Evolutionary conservation across 2,888 invertebrate species (phyloP).

Genomic region (Sinopyrophorus schimmeli): DNA sequence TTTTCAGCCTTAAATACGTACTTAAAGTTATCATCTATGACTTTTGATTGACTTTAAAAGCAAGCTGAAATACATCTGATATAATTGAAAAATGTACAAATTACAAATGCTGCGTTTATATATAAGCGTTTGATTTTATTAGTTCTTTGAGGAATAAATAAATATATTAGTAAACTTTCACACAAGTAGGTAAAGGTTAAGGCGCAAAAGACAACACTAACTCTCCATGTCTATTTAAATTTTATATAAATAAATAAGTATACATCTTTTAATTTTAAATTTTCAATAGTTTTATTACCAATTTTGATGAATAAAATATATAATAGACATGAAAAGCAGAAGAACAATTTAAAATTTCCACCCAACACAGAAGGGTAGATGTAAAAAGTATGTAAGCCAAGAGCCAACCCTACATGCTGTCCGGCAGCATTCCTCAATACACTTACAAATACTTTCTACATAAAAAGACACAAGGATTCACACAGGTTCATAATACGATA

Average conservation of each 20-base stretch:
- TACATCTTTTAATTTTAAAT: too few relatives aligned
- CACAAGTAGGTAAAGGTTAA: slow-evolving; percentile 18
- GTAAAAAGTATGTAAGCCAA: slow-evolving; percentile 15
- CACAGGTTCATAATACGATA: slow-evolving; percentile 40
- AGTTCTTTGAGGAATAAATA: slow-evolving; percentile 16
- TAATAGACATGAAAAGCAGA: slow-evolving; percentile 24
- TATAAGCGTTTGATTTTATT: slow-evolving; percentile 20
- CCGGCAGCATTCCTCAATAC: slow-evolving; percentile 28
- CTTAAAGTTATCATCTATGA: slow-evolving; percentile 16
- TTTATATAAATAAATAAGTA: too few relatives aligned
- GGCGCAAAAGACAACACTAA: slow-evolving; percentile 22
- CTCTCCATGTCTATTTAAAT: slow-evolving; percentile 22
- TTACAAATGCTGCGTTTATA: slow-evolving; percentile 16
- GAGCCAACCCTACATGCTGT: slow-evolving; percentile 21
- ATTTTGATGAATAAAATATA: too few relatives aligned
- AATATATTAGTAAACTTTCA: slow-evolving; percentile 13
- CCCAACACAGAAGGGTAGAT: slow-evolving; percentile 20
- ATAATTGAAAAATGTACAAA: slow-evolving; percentile 11
- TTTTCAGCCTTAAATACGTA: slow-evolving; percentile 28
- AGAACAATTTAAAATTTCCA: slow-evolving; percentile 21
- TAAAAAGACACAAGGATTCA: slow-evolving; percentile 38
- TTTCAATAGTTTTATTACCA: too few relatives aligned
- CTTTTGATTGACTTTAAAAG: slow-evolving; percentile 24
- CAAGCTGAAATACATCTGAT: slow-evolving; percentile 14
- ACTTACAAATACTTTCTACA: slow-evolving; percentile 26